Percentiles rank a stretch among this genome's conserved stretches.
Evolutionary conservation across 2,888 invertebrate genomes (phyloP).

Genomic region (Gandaritis pyraliata): DNA sequence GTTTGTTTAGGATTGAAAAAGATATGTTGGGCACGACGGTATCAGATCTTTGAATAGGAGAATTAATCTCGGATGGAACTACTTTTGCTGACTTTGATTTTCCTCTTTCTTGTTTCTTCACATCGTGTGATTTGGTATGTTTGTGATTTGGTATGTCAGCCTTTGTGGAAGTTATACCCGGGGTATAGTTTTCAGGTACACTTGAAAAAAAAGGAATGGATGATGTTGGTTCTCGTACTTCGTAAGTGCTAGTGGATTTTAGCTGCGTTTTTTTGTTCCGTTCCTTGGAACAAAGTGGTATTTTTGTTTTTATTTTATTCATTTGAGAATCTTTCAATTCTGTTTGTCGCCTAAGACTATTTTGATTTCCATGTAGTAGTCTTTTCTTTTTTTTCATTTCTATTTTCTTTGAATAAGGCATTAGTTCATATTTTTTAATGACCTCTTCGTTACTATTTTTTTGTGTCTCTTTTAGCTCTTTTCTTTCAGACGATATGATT

Average conservation of each 20-base stretch:
- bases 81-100: not conserved
- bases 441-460: not conserved
- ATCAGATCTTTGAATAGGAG: not conserved
- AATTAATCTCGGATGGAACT: not conserved
- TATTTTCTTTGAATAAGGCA: constrained; percentile 3
- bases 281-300: constrained; percentile 2
- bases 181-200: not conserved
- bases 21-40: not conserved
- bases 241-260: not conserved
- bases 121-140: not conserved
- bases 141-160: too few relatives aligned
- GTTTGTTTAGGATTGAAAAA: constrained; percentile 13
- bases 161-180: not conserved
- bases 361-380: not conserved
- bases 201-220: not conserved
- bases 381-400: not conserved
- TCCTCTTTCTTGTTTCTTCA: constrained; percentile 3
- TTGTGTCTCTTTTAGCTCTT: not conserved
- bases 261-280: constrained; percentile 1
- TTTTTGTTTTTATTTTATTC: constrained; percentile 3
- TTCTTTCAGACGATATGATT: not conserved
- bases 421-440: not conserved
- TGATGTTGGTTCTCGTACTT: not conserved
- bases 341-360: not conserved
- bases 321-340: not conserved